Conservation (phyloP, 2,113 vertebrate species). For the Vimba vimba region DNA sequence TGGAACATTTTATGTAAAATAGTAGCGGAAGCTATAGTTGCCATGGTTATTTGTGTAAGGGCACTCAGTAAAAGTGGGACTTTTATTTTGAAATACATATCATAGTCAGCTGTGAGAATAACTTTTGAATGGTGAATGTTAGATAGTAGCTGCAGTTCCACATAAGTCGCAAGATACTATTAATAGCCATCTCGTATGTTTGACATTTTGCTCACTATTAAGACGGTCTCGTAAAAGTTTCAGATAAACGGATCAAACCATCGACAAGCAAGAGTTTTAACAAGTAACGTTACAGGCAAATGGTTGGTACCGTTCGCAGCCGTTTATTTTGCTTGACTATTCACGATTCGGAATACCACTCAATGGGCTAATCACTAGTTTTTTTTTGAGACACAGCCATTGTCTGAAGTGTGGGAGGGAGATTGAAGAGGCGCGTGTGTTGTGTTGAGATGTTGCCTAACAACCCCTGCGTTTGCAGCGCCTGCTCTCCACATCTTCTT, state of each 20-base stretch:
- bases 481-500: background rate
- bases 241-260: background rate
- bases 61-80: background rate
- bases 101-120: constrained; percentile 14
- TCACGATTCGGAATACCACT: background rate
- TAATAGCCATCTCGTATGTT: background rate
- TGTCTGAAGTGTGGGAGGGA: constrained; percentile 1
- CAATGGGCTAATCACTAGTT: too few species aligned
- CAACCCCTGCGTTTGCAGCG: constrained; percentile 1
- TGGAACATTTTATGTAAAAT: too few species aligned
- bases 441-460: constrained; percentile 38
- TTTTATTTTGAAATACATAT: constrained; percentile 30
- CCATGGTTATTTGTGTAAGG: background rate
- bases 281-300: background rate
- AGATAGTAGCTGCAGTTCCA: background rate
- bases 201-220: background rate
- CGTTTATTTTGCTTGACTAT: background rate
- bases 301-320: background rate
- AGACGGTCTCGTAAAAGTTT: background rate
- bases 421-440: constrained; percentile 4
- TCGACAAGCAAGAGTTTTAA: background rate
- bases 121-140: constrained; percentile 14
- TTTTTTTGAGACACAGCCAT: constrained; percentile 1
- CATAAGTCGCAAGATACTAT: background rate
- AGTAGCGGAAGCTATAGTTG: background rate